Percentiles rank a stretch among this genome's conserved stretches.
Conservation (phyloP, 2,113 vertebrate species). For the Colistium nudipinnis region DNA sequence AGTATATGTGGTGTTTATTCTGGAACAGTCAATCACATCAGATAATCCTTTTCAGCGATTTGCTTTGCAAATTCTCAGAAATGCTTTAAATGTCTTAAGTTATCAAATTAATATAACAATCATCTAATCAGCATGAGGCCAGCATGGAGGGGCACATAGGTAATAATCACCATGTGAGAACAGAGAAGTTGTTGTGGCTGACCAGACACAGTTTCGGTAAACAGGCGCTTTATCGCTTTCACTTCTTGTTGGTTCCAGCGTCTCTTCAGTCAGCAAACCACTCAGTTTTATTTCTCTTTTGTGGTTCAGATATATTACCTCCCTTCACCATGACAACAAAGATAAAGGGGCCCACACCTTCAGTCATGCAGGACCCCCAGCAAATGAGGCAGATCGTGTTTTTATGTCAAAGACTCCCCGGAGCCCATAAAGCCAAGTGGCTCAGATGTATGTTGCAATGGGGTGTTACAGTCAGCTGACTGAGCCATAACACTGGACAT, state of each 20-base stretch:
- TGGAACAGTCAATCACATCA: neutral
- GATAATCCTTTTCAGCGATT: no score
- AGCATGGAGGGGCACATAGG: neutral
- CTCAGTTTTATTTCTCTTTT: constrained; percentile 39
- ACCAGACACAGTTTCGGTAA: constrained; percentile 29
- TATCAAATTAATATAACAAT: neutral
- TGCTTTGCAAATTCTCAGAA: neutral
- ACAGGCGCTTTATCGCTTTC: constrained; percentile 43
- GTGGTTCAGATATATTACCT: constrained; percentile 30
- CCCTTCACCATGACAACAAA: constrained; percentile 8
- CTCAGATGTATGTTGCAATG: neutral
- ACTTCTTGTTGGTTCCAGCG: constrained; percentile 54
- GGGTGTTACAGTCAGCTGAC: constrained; percentile 43
- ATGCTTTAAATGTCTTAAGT: neutral
- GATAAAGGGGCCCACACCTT: constrained; percentile 38
- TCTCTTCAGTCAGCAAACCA: constrained; percentile 45
- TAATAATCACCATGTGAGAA: neutral
- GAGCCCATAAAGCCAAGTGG: constrained; percentile 3
- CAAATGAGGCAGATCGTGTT: constrained; percentile 45
- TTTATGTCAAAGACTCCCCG: constrained; percentile 28
- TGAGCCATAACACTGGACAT: constrained; percentile 29
- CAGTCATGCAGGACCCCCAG: constrained; percentile 24
- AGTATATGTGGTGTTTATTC: neutral
- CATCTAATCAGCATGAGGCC: neutral
- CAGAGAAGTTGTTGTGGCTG: constrained; percentile 18